Evolutionary conservation across 2,797 vertebrate species (phyloP), one percentile per base, ranked within the genome.

Genomic region (Triplophysa bombifrons): DNA sequence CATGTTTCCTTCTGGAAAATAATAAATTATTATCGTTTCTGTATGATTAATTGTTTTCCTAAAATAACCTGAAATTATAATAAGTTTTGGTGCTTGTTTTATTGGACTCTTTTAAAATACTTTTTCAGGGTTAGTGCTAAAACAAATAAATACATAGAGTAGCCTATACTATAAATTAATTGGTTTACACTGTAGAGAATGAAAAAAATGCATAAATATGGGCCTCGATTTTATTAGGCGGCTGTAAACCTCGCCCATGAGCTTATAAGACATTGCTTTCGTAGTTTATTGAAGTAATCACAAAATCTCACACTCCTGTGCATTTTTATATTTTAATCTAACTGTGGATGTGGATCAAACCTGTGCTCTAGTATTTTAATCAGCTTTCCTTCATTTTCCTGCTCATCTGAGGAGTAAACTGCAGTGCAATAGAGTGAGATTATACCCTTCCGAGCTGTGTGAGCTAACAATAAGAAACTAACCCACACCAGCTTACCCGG

Each of bases 351-450:
- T 41, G 65, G 41, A 77, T 22, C 64, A 69, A 19, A 79, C 67
- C 41, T 9, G 13, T 69, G 14, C 30, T 56, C 66, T 14, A 53
- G 50, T 67, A 67, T 71, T 79, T 67, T 55, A 78, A 80, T 80
- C 79, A 56, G 66, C 82, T 83, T 73, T 67, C 64, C 50, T 70
- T 77, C 56, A 64, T 73, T 63, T 68, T 38, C 64, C 69, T 74
- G 25, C 55, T 80, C 76, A 71, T 81, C 27, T 72, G 75, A 69
- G 74, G 74, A 51, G 76, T 80, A 74, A 78, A 63, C 80, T 50
- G 50, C 20, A 48, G 70, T 55, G 76, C 81, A 66, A 20, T 19
- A 38, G 70, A 68, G 73, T 78, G 72, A 76, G 72, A 69, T 82
- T 83, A 86, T 78, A 76, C 72, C 25, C 25, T 68, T 48, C 69